Evolutionary conservation across 1,140 invertebrate genomes (phyloP).

Genomic region (Chrysopa pallens): DNA sequence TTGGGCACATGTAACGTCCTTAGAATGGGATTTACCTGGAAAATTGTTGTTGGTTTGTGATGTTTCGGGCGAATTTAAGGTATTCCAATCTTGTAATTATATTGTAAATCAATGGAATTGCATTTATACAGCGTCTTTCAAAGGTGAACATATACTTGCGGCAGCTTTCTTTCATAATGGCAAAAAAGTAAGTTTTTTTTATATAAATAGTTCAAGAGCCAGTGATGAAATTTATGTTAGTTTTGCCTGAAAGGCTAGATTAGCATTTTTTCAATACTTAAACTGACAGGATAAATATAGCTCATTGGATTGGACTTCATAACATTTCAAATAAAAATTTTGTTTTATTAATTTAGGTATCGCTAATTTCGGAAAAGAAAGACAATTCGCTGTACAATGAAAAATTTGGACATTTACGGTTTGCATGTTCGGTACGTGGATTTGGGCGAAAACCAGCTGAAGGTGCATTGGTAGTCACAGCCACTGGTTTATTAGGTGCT

Average conservation of each 20-base stretch:
- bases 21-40: slow-evolving; percentile 74
- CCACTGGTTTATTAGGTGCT: slow-evolving; percentile 64
- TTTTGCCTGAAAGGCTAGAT: too few relatives aligned
- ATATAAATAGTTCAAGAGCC: not conserved
- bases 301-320: too few relatives aligned
- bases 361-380: slow-evolving; percentile 54
- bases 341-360: slow-evolving; percentile 20
- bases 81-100: slow-evolving; percentile 62
- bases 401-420: slow-evolving; percentile 60
- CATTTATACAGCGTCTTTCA: slow-evolving; percentile 22
- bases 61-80: slow-evolving; percentile 49
- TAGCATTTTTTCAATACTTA: too few relatives aligned
- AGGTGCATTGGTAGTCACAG: slow-evolving; percentile 65
- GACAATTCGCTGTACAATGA: slow-evolving; percentile 65
- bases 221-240: too few relatives aligned
- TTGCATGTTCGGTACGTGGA: slow-evolving; percentile 62
- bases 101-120: slow-evolving; percentile 61
- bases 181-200: slow-evolving; percentile 35
- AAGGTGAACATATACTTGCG: slow-evolving; percentile 63
- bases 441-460: slow-evolving; percentile 70
- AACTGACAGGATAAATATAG: too few relatives aligned
- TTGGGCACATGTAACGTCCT: slow-evolving; percentile 43
- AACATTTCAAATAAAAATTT: too few relatives aligned
- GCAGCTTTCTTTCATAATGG: slow-evolving; percentile 74
- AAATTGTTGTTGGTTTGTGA: slow-evolving; percentile 60